These are phyloP conservation scores for Cichlasoma orientale DNA, from an alignment of 2,797 vertebrate species.

Conservation along the genomic window DNA sequence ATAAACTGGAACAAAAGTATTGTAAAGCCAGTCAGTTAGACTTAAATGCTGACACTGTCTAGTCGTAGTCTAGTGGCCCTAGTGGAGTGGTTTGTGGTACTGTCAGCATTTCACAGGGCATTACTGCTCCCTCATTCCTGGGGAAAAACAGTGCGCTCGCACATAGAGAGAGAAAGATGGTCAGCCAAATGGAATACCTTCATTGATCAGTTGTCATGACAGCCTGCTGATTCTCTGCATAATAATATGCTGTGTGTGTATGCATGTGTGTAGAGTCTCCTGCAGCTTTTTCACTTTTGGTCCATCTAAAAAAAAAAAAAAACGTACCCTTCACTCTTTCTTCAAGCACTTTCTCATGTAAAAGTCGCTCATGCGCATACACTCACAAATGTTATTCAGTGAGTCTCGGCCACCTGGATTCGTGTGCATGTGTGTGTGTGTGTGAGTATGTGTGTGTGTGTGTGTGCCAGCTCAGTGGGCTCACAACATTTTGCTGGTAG, in stretches of 20 bases:
- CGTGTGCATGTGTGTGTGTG: not conserved
- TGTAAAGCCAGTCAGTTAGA: constrained; percentile 69
- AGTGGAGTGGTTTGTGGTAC: constrained; percentile 55
- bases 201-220: constrained; percentile 77
- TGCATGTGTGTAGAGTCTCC: constrained; percentile 19
- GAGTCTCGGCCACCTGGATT: constrained; percentile 30
- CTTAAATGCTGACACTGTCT: constrained; percentile 68
- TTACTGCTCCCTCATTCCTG: constrained; percentile 56
- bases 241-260: constrained; percentile 55
- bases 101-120: constrained; percentile 72
- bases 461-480: constrained; percentile 46
- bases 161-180: constrained; percentile 43
- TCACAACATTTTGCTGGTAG: constrained; percentile 63
- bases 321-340: constrained; percentile 21
- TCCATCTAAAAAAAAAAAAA: constrained; percentile 23
- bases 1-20: constrained; percentile 53
- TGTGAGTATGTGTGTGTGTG: not conserved
- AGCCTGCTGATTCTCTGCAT: constrained; percentile 67
- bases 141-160: constrained; percentile 40
- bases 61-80: constrained; percentile 57
- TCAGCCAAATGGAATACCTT: constrained; percentile 75
- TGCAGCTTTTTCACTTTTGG: constrained; percentile 43
- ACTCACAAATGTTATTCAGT: constrained; percentile 44
- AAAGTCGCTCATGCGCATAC: constrained; percentile 35
- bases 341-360: constrained; percentile 34